These are phyloP conservation scores for Parazoanthus swiftii DNA, from an alignment of 92 coral and sea anemone species.

Conservation along the genomic window DNA sequence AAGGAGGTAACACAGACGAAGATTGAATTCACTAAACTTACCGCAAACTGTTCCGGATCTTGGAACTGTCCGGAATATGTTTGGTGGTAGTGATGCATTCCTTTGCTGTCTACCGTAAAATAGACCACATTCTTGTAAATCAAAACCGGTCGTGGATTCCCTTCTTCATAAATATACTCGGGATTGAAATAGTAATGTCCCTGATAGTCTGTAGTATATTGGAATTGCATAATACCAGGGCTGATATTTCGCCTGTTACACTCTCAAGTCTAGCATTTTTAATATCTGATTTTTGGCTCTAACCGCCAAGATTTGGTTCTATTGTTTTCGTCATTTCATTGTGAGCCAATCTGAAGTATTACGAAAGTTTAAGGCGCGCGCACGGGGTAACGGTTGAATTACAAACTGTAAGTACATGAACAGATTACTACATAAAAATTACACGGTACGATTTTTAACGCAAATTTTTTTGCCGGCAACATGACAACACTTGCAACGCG, in stretches of 20 bases:
- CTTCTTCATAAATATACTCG: constrained; percentile 59
- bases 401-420: too few relatives aligned
- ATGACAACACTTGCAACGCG: too few relatives aligned
- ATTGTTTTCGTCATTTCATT: constrained; percentile 27
- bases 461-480: too few relatives aligned
- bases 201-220: not conserved
- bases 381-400: not conserved
- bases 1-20: not conserved
- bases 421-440: too few relatives aligned
- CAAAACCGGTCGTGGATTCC: constrained; percentile 47
- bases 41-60: constrained; percentile 31
- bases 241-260: not conserved
- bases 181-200: constrained; percentile 82
- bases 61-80: constrained; percentile 67
- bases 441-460: too few relatives aligned
- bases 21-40: not conserved
- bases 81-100: constrained; percentile 79
- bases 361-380: not conserved
- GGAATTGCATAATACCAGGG: not conserved
- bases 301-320: constrained; percentile 11
- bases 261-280: not conserved
- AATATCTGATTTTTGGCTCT: not conserved
- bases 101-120: constrained; percentile 71
- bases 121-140: constrained; percentile 75
- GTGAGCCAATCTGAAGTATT: not conserved